phyloP scores from a whole-genome alignment of 2,797 vertebrate genomes.

The Gastrophryne carolinensis region DNA sequence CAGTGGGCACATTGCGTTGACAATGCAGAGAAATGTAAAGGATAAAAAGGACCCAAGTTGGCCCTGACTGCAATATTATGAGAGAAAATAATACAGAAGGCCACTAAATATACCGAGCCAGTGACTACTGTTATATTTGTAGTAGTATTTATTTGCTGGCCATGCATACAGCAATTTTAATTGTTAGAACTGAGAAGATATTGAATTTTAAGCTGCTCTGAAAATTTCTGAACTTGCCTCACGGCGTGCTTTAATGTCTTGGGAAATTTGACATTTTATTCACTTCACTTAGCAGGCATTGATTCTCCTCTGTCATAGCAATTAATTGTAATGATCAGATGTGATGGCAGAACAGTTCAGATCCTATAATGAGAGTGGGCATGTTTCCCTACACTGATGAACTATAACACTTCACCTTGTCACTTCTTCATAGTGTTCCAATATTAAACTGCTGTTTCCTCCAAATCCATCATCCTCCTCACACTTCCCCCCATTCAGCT shows the following conservation, averaged over 20 bases:
- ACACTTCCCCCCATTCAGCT: background rate
- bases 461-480: background rate
- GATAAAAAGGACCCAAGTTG: no score
- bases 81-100: no score
- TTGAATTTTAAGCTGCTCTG: slow-evolving; percentile 5
- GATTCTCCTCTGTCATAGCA: slow-evolving; percentile 35
- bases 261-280: slow-evolving; percentile 20
- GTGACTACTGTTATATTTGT: no score
- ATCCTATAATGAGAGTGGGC: slow-evolving; percentile 16
- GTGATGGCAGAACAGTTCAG: slow-evolving; percentile 7
- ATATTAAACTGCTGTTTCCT: background rate
- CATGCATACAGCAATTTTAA: background rate
- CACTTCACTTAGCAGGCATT: slow-evolving; percentile 27
- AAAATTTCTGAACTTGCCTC: background rate
- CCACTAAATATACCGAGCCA: no score
- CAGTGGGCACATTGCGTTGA: no score
- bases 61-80: no score
- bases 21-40: no score
- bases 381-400: slow-evolving; percentile 15
- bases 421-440: slow-evolving; percentile 8
- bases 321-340: slow-evolving; percentile 35
- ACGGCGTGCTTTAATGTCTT: background rate
- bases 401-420: slow-evolving; percentile 28
- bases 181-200: background rate
- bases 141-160: background rate